Evolutionary conservation across 2,113 vertebrate genomes (phyloP), one percentile per base, ranked within the genome.

Genomic region (Panthera leo): DNA sequence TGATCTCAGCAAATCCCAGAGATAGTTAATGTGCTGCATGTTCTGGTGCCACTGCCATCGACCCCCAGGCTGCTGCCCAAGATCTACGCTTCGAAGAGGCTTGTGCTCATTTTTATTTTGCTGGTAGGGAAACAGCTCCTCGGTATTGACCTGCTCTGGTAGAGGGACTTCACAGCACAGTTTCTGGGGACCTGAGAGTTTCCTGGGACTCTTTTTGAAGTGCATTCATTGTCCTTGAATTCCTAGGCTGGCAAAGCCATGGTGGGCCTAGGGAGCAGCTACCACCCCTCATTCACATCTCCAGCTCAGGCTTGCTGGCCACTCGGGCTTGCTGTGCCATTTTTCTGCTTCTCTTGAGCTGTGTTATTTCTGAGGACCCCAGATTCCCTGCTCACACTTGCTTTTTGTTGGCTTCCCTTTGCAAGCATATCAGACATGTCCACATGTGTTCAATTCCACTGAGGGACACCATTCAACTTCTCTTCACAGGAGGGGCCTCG

Each of bases 31-130:
- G 19, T 25, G 31, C 29, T 10, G 7, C 42, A 10, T 29, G 82
- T 42, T 36, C 55, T 14, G 39, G 36, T 6, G 70, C 10, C 10
- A 1, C 14, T 34, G 19, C 39, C 53, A 27, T 7, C 1, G 0
- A 14, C 3, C 61, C 68, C 61, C 15, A 42, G 45, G 48, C 48
- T 36, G 31, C 34, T 31, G 18, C 65, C 51, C 58, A 5, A 42
- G 45, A 7, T n/a, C 21, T 25, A 19, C 18, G 39, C 48, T 42
- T 61, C 7, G 0, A 9, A 31, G 36, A 16, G 45, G 36, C 34
- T 12, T 29, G 34, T 27, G 48, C 16, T 45, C 15, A 13, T 5
- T 48, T 85, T 65, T 2, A 14, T 29, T 51, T 83, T 58, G 71
- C 83, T 2, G 5, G 31, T 15, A 42, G 39, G 27, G 10, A 71